phyloP scores from a whole-genome alignment of 2,888 invertebrate genomes.

The Pedicia rivosa region DNA sequence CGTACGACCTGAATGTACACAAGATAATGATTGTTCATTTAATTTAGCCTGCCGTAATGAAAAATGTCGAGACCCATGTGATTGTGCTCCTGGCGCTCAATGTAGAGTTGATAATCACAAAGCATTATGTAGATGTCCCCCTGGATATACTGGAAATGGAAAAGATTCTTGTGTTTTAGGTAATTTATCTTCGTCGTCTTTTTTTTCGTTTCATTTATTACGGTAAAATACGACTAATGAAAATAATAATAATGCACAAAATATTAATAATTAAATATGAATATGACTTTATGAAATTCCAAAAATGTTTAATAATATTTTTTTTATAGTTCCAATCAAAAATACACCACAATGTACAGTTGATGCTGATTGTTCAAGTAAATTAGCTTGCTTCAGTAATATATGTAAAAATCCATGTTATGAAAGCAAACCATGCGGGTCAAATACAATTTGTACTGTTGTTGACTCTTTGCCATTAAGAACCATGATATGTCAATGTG shows the following conservation, averaged over 20 bases:
- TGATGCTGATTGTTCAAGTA: conserved; percentile 75
- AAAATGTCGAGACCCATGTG: conserved; percentile 69
- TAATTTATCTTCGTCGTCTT: conserved; percentile 20
- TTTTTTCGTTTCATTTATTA: too few relatives aligned
- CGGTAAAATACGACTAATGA: too few relatives aligned
- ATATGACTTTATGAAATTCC: conserved; percentile 1
- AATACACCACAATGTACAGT: conserved; percentile 48
- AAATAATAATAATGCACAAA: too few relatives aligned
- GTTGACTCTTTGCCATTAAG: conserved; percentile 73
- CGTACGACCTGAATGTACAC: conserved; percentile 58
- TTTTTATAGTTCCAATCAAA: conserved; percentile 32
- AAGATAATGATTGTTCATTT: conserved; percentile 60
- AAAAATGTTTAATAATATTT: conserved; percentile 8
- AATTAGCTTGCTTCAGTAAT: conserved; percentile 65
- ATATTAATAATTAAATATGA: neutral
- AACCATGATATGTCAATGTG: conserved; percentile 76
- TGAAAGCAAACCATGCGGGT: conserved; percentile 61
- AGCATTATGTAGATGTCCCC: conserved; percentile 65
- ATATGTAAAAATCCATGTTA: conserved; percentile 67
- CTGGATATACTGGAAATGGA: conserved; percentile 68
- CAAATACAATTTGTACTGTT: conserved; percentile 66
- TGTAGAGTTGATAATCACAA: conserved; percentile 64
- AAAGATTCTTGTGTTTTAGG: conserved; percentile 45
- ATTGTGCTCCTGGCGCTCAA: conserved; percentile 60
- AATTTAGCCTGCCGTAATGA: conserved; percentile 64